Percentiles rank a stretch among this genome's conserved stretches.
Conservation (phyloP, 2,888 invertebrate genomes). For the Brachycybe producta region DNA sequence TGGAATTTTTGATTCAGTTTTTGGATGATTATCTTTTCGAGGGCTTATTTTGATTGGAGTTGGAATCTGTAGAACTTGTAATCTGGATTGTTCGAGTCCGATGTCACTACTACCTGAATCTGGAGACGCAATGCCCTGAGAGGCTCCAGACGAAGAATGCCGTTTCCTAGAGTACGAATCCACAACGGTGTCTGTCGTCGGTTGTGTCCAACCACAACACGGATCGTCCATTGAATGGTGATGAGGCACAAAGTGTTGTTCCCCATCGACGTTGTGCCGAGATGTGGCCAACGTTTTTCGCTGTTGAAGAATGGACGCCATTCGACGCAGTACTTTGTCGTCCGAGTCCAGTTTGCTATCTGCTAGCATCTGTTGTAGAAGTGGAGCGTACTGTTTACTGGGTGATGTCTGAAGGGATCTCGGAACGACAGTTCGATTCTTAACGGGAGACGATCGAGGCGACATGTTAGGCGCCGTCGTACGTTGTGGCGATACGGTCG, state of each 20-base stretch:
- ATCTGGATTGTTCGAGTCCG: background rate
- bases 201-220: background rate
- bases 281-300: background rate
- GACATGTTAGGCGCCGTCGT: too few species aligned
- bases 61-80: background rate
- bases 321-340: constrained; percentile 55
- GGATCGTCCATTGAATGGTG: too few species aligned
- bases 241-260: background rate
- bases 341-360: constrained; percentile 61
- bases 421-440: too few species aligned
- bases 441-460: too few species aligned
- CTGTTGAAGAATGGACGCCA: constrained; percentile 30
- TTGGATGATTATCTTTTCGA: constrained; percentile 1
- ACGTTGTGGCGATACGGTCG: too few species aligned
- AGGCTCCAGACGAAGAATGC: background rate
- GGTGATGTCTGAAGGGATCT: too few species aligned
- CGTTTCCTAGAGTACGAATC: background rate
- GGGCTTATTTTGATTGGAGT: background rate
- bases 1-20: background rate
- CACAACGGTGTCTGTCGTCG: background rate
- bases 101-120: background rate
- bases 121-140: constrained; percentile 2
- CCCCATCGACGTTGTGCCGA: background rate
- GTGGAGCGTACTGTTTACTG: constrained; percentile 32
- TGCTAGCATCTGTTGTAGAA: constrained; percentile 56